Evolutionary conservation across 2,888 invertebrate species (phyloP).

Genomic region (Leptopilina drosophilae): DNA sequence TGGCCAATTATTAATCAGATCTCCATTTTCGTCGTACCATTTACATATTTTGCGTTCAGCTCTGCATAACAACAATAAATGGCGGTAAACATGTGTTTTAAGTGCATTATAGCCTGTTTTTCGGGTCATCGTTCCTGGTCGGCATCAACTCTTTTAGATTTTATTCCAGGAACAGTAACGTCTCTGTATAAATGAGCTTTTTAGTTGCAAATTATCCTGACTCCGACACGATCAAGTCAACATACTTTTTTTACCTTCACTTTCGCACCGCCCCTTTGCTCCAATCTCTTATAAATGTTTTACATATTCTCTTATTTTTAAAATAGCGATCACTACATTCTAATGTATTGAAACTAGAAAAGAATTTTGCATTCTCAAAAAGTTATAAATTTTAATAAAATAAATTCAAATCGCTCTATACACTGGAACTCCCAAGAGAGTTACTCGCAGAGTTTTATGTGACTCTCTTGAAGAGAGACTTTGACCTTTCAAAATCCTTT

Average conservation of each 20-base stretch:
- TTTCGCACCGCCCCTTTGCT: constrained; percentile 2
- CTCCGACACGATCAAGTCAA: constrained; percentile 52
- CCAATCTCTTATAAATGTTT: not conserved
- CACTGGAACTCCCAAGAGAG: too few species aligned
- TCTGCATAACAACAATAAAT: constrained; percentile 58
- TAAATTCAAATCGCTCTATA: too few species aligned
- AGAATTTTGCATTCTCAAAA: not conserved
- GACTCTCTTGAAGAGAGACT: too few species aligned
- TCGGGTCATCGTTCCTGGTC: constrained; percentile 43
- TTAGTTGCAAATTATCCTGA: constrained; percentile 55
- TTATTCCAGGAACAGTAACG: constrained; percentile 44
- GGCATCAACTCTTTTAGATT: constrained; percentile 48
- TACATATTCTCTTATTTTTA: constrained; percentile 1
- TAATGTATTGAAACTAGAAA: not conserved
- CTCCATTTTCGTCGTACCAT: constrained; percentile 47
- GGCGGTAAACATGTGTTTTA: constrained; percentile 56
- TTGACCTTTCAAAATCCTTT: too few species aligned
- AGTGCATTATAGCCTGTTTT: constrained; percentile 53
- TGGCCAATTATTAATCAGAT: constrained; percentile 45
- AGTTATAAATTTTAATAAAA: too few species aligned
- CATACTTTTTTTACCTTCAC: constrained; percentile 27
- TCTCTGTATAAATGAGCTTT: constrained; percentile 48
- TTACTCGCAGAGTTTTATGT: too few species aligned
- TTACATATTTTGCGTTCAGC: constrained; percentile 55
- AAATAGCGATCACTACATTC: too few species aligned